Evolutionary conservation across 2,113 vertebrate species (phyloP).

Genomic region (Mirza zaza): DNA sequence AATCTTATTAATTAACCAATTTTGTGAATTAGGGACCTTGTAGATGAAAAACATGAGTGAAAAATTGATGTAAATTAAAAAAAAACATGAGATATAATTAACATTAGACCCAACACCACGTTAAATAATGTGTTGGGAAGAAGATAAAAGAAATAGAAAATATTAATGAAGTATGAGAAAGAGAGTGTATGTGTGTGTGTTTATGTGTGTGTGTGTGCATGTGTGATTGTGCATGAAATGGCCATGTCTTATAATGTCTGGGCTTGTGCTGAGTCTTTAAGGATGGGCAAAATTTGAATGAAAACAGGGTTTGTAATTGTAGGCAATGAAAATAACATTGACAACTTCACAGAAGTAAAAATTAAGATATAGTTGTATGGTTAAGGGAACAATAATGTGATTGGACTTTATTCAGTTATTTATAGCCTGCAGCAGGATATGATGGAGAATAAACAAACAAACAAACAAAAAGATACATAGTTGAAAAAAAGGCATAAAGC

Average conservation of each 20-base stretch:
- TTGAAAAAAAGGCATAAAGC: neutral
- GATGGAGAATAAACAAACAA: neutral
- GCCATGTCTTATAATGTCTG: neutral
- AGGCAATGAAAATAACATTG: neutral
- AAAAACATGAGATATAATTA: neutral
- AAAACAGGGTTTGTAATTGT: neutral
- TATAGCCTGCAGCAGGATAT: neutral
- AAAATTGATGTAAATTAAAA: neutral
- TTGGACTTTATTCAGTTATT: neutral
- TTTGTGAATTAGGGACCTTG: neutral
- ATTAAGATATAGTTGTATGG: neutral
- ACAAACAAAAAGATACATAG: neutral
- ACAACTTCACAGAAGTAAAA: neutral
- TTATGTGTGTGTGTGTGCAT: no score
- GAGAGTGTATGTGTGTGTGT: no score
- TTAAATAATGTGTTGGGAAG: neutral
- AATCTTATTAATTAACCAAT: neutral
- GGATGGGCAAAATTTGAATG: neutral
- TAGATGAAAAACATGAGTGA: neutral
- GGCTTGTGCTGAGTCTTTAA: neutral
- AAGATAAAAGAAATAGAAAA: neutral
- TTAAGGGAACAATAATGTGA: neutral
- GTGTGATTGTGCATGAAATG: neutral
- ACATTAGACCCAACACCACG: neutral
- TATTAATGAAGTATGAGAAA: neutral